These are phyloP conservation scores for Nannoperca obscura DNA, from an alignment of 2,797 vertebrate genomes.

Conservation along the genomic window DNA sequence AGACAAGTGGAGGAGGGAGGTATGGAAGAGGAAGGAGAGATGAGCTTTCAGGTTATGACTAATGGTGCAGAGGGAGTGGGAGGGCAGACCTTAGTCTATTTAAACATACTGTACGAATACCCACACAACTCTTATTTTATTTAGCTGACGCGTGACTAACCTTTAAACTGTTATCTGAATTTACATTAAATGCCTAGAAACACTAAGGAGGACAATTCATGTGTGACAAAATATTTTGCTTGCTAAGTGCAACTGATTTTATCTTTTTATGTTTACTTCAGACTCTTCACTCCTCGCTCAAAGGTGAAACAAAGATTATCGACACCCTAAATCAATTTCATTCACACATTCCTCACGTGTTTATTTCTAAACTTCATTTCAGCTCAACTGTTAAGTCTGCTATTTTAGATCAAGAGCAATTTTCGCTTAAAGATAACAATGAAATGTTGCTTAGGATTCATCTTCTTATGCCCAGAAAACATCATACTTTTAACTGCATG, in stretches of 20 bases:
- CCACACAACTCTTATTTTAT: conserved; percentile 55
- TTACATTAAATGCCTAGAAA: neutral
- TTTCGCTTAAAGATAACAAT: neutral
- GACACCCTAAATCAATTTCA: neutral
- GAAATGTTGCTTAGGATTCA: neutral
- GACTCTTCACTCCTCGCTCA: neutral
- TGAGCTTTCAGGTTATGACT: conserved; percentile 65
- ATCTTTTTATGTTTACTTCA: conserved; percentile 3
- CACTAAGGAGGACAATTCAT: neutral
- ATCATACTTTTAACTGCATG: neutral
- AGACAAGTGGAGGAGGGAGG: conserved; percentile 15
- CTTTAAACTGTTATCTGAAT: conserved; percentile 10
- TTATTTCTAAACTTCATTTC: neutral
- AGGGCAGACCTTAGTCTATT: conserved; percentile 51
- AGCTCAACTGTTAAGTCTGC: neutral
- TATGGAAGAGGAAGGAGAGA: conserved; percentile 13
- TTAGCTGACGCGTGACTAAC: conserved; percentile 12
- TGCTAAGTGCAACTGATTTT: neutral
- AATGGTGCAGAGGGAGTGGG: conserved; percentile 58
- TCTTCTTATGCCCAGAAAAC: too few relatives aligned
- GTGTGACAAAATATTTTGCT: conserved; percentile 7
- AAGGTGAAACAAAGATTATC: neutral
- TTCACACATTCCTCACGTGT: neutral
- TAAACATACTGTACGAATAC: conserved; percentile 34
- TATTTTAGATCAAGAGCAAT: neutral